Evolutionary conservation across 1,140 invertebrate genomes (phyloP), one percentile per base, ranked within the genome.

Genomic region (Panagrolaimus sp.): DNA sequence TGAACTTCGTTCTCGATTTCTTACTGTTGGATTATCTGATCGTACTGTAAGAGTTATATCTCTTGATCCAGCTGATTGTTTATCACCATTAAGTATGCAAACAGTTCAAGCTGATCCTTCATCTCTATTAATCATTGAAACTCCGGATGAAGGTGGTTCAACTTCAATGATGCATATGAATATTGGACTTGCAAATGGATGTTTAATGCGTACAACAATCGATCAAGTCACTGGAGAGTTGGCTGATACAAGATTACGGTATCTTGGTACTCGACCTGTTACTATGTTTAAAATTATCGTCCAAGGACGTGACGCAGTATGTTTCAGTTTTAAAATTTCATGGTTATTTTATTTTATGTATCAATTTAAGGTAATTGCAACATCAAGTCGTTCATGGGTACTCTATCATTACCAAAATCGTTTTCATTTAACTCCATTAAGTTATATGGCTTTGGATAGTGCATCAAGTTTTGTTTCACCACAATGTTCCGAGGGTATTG

Each of bases 401-500:
- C 95, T 94, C 83, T 99, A 99, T 80, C 94, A 94, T 76, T 96
- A 97, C 84, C 96, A 99, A 84, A 98, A 94, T 86, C 82, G 88
- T 63, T 87, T 87, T 74, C 82, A 83, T 72, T 67, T 83, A 17
- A 83, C 82, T 10, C 81, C 81, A 43, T 67, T 83, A 8, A 81
- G 78, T 45, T 83, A 83, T 65, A 75, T 44, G 10, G 32, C 81
- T 55, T 84, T 99, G 24, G 96, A 98, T 83, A 97, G 95, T 86
- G 96, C 96, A 0, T 94, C 94, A 0, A 94, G 94, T 12, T 99
- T 98, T 83, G 93, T 93, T 69, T 96, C 93, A 70, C 95, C 98
- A 85, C 96, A 99, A 84, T 99, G 96, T 87, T 93, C 94, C 0
- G 96, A 99, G 85, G 96, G 95, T 74, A 96, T 99, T 75, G 96